Base-by-base conservation (phyloP, 2,113 vertebrate genomes). In the Barbus barbus region DNA sequence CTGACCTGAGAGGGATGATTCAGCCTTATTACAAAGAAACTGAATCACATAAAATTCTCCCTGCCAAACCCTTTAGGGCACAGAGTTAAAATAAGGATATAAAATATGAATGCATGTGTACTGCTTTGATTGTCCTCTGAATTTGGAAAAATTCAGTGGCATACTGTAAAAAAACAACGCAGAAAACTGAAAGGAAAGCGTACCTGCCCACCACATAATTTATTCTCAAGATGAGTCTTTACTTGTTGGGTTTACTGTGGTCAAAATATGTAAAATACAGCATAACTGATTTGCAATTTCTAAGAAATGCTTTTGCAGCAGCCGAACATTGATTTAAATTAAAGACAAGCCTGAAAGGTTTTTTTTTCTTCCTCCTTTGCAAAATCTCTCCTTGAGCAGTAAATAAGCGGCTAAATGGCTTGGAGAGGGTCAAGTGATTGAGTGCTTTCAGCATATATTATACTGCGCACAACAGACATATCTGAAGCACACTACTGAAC, bases 11-110 rank as follows among this genome's bases (percentile, higher is more conserved):
- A 31, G 60, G 11, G 28, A 67, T 51, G 38, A 33, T 41, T 48
- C 78, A 67, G 41, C 24, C 41, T 81, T 81, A 67, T 81, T 81
- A 67, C 41, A 81, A 65, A n/a, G 6, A 26, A 67, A 53, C 16
- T 12, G 8, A n/a, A 48, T 81, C 8, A 3, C 22, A 26, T 16
- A 51, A 26, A 28, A 56, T 77, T 36, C 20, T 13, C 60, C 16
- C 33, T 18, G 56, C 12, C 22, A 24, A 80, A 67, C 41, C 24
- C 60, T 80, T 46, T 22, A 65, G 78, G 16, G 14, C 41, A 80
- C 9, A 22, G 5, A 67, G 9, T 31, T 65, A 3, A 67, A 67
- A 65, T 67, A n/a, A 7, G 38, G 12, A 65, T 67, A 31, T 65
- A 44, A 63, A n/a, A 71, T n/a, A n/a, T 71, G 67, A 38, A 71